Conservation (phyloP, 2,113 vertebrate species). For the Gila orcuttii region DNA sequence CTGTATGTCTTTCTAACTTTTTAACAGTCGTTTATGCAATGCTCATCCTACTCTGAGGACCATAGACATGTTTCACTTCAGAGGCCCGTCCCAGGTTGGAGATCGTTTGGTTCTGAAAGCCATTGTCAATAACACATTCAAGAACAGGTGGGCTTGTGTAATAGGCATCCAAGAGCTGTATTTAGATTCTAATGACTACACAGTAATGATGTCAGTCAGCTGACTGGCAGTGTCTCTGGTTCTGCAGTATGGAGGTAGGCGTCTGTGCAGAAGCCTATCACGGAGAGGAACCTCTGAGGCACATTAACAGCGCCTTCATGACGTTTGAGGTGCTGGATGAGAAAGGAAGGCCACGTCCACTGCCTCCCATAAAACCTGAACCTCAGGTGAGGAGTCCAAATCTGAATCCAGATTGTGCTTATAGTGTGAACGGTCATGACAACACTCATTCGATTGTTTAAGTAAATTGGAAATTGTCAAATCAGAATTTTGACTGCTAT, state of each 20-base stretch:
- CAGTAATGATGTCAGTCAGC: not conserved
- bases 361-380: constrained; percentile 85
- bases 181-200: not conserved
- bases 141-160: constrained; percentile 80
- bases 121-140: constrained; percentile 96
- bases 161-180: not conserved
- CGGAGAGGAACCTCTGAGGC: constrained; percentile 75
- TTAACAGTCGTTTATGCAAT: constrained; percentile 85
- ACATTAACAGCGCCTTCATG: constrained; percentile 98
- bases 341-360: constrained; percentile 70
- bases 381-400: constrained; percentile 73
- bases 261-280: constrained; percentile 89
- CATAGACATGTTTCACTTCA: constrained; percentile 99
- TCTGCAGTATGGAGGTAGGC: constrained; percentile 91
- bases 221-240: not conserved
- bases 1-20: not conserved
- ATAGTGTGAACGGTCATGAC: not conserved
- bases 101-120: constrained; percentile 93
- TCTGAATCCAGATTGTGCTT: not conserved
- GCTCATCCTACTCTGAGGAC: constrained; percentile 87
- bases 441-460: not conserved
- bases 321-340: constrained; percentile 85
- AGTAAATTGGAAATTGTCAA: not conserved
- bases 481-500: not conserved
- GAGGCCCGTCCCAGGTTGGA: constrained; percentile 91